These are phyloP conservation scores for Puma concolor DNA, from an alignment of 2,113 vertebrate species.

Conservation along the genomic window DNA sequence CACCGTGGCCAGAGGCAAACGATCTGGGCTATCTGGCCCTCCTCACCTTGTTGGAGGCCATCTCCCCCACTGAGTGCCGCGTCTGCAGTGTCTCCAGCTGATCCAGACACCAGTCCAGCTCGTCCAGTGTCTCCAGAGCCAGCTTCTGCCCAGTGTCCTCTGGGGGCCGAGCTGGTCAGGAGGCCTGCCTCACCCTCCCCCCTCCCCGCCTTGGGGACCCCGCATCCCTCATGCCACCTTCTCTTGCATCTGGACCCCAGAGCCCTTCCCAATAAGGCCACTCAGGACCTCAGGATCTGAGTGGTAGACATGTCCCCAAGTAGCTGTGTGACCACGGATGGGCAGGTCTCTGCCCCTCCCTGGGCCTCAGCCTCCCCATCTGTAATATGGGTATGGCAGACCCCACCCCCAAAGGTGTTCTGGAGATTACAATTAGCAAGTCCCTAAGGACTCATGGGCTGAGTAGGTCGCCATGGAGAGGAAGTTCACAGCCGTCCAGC, in stretches of 20 bases:
- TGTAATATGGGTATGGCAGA: neutral
- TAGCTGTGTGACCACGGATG: neutral
- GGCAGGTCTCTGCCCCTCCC: neutral
- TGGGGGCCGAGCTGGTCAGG: constrained; percentile 77
- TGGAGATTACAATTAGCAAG: neutral
- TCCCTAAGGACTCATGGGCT: neutral
- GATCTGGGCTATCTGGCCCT: neutral
- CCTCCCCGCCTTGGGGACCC: neutral
- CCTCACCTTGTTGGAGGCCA: constrained; percentile 89
- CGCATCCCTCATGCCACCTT: neutral
- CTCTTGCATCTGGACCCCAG: neutral
- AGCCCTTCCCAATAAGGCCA: constrained; percentile 4
- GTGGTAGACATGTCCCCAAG: neutral
- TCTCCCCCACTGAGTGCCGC: constrained; percentile 87
- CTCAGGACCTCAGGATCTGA: neutral
- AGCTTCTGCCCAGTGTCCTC: constrained; percentile 93
- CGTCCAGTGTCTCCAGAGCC: constrained; percentile 93
- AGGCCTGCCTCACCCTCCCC: neutral
- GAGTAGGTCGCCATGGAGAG: neutral
- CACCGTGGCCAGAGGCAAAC: neutral
- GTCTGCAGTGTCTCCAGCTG: constrained; percentile 96
- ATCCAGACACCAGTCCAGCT: constrained; percentile 98
- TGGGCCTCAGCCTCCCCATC: neutral
- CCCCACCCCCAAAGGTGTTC: neutral
- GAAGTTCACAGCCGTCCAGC: neutral